phyloP scores from a whole-genome alignment of 2,888 invertebrate genomes.

The Carcina quercana region DNA sequence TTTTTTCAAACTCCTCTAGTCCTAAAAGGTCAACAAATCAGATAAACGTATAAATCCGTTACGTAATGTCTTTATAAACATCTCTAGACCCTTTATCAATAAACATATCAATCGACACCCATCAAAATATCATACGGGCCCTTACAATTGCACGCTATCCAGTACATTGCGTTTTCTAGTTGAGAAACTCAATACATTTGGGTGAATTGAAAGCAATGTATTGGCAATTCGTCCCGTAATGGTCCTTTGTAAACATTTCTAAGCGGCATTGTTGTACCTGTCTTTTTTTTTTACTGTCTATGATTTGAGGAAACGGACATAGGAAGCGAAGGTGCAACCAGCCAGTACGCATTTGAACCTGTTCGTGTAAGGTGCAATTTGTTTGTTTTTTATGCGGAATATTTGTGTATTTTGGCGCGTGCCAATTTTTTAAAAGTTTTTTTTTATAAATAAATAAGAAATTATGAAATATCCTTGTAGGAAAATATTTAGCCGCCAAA shows the following conservation, averaged over 20 bases:
- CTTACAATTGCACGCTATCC: no score
- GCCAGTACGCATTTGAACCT: conserved; percentile 59
- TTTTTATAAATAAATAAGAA: conserved; percentile 2
- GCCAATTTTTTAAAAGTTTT: background rate
- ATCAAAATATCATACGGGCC: conserved; percentile 37
- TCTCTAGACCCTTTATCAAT: conserved; percentile 4
- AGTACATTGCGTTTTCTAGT: no score
- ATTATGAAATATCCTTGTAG: conserved; percentile 61
- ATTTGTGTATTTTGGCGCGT: background rate
- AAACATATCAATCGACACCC: conserved; percentile 18
- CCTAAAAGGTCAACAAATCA: no score
- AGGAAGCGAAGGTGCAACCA: conserved; percentile 41
- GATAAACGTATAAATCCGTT: no score
- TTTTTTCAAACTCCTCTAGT: no score
- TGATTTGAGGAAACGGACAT: conserved; percentile 60
- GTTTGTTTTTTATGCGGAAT: background rate
- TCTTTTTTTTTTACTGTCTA: conserved; percentile 28
- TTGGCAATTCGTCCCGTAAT: no score
- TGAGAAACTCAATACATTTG: no score
- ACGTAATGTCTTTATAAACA: no score
- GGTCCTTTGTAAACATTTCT: conserved; percentile 18
- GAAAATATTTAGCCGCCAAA: conserved; percentile 37
- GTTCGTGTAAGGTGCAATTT: conserved; percentile 58
- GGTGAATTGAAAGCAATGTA: no score
- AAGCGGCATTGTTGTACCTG: conserved; percentile 47